Base-by-base conservation (phyloP, 2,113 vertebrate species). In the Antechinus flavipes region DNA sequence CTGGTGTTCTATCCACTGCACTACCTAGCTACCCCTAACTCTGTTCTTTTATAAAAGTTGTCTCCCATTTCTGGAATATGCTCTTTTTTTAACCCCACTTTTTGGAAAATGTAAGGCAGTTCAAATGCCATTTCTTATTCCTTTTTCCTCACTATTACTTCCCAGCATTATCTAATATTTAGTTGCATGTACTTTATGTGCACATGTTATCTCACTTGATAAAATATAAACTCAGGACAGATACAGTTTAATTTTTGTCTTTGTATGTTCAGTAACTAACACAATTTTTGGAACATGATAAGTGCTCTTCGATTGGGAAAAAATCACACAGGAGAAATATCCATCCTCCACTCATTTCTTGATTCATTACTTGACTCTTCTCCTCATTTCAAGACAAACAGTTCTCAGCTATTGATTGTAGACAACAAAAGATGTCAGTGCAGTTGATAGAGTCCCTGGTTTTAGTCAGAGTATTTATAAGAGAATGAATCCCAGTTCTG, bases 301-400 rank as follows among this genome's bases (percentile, higher is more conserved):
- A 11, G 0, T 92, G 91, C 16, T 84, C 42, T 42, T 42, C 42
- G 42, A 42, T 42, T 76, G 16, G 50, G 9, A n/a, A 76, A 68
- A 68, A 68, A 68, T 16, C 12, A 68, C 50, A 94, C 1, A 4
- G 23, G 6, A 2, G n/a, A n/a, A 50, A 46, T 91, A 23, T 89
- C 91, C 56, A 89, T 96, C 92, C 49, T 91, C 61, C 61, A 27
- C 0, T 3, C 54, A 55, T 1, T 93, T 8, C 35, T 12, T 95
- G 49, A 93, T 93, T 93, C 91, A 23, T 52, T 10, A 68, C 3
- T 96, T 93, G 24, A 93, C 55, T 92, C 93, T 93, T 92, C 22
- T 68, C 47, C 22, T 68, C 47, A 89, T 27, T 93, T 91, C 68
- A 56, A 58, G 96, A 94, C 68, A 55, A 94, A 95, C 93, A 54